Conservation (phyloP, 2,888 invertebrate species). For the Trilocha varians region DNA sequence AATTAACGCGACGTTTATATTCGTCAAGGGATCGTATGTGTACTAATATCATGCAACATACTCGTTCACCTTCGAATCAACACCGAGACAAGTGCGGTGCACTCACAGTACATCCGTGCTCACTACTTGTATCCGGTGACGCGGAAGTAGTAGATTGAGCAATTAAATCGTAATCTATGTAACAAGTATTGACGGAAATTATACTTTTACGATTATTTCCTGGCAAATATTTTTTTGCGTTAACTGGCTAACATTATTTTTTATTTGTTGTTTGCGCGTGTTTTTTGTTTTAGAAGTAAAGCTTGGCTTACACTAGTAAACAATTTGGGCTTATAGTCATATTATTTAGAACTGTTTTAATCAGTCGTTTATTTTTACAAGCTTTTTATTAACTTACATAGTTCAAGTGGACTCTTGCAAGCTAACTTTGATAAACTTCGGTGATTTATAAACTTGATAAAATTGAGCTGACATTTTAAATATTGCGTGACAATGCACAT, state of each 20-base stretch:
- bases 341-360: no score
- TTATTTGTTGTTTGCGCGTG: neutral
- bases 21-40: neutral
- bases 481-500: no score
- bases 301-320: no score
- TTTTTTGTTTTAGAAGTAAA: no score
- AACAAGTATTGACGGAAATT: neutral
- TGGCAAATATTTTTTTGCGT: neutral
- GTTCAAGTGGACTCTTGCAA: no score
- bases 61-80: neutral
- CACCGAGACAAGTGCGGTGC: neutral
- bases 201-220: neutral
- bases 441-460: no score
- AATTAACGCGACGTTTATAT: neutral
- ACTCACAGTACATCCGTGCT: neutral
- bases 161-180: neutral
- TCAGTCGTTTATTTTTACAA: no score
- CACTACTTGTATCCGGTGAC: neutral
- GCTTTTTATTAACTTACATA: no score
- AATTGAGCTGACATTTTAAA: no score
- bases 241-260: neutral
- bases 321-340: no score
- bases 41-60: neutral
- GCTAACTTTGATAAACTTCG: no score
- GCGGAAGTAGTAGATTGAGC: neutral